Percentiles rank a stretch among this genome's conserved stretches.
phyloP scores from a whole-genome alignment of 2,113 vertebrate genomes.

The Reinhardtius hippoglossoides region DNA sequence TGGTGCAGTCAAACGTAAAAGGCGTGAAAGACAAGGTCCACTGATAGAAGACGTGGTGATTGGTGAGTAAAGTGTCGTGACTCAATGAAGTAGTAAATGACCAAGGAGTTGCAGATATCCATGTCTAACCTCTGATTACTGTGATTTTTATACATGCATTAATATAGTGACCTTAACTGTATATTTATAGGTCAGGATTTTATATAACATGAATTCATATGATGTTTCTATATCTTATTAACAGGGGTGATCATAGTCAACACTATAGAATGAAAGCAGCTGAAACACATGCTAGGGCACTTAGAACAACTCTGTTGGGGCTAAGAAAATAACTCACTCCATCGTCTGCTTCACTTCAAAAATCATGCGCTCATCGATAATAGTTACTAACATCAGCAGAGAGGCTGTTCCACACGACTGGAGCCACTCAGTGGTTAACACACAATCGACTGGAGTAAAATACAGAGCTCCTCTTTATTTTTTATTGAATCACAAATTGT shows the following conservation, averaged over 20 bases:
- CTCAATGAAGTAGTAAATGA: too few relatives aligned
- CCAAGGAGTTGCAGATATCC: too few relatives aligned
- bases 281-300: too few relatives aligned
- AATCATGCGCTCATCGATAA: background rate
- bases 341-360: background rate
- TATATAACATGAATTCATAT: too few relatives aligned
- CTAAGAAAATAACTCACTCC: too few relatives aligned
- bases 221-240: too few relatives aligned
- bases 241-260: too few relatives aligned
- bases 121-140: too few relatives aligned
- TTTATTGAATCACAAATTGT: background rate
- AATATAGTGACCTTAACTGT: too few relatives aligned
- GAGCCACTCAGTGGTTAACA: background rate
- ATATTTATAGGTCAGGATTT: background rate
- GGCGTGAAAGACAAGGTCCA: slow-evolving; percentile 52
- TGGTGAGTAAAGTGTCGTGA: slow-evolving; percentile 54
- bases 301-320: background rate
- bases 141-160: too few relatives aligned
- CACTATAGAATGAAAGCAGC: background rate
- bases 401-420: background rate
- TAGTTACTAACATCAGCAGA: background rate
- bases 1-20: slow-evolving; percentile 16
- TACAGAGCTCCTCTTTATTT: background rate
- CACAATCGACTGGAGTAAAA: too few relatives aligned
- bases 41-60: slow-evolving; percentile 54